Base-by-base conservation (phyloP, 2,113 vertebrate genomes). In the Falco punctatus region DNA sequence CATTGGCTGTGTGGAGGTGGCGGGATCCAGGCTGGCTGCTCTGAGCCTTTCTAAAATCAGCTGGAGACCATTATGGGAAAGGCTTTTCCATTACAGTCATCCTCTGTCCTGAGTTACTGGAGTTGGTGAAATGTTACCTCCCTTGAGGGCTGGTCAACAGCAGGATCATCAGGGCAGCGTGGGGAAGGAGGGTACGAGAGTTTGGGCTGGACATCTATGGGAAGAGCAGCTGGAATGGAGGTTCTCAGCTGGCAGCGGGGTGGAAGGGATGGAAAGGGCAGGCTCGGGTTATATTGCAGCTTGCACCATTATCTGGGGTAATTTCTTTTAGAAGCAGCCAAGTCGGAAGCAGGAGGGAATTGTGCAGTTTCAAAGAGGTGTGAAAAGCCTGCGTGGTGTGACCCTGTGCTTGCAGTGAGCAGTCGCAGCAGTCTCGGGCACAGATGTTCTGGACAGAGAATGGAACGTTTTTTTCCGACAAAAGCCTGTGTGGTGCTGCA, bases 341-440 rank as follows among this genome's bases (percentile, higher is more conserved):
- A 35, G 38, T 2, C 1, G 13, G 91, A 96, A 96, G 78, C 2
- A 0, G 52, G 49, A 89, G 78, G 77, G 38, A 74, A 55, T 27
- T 18, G 61, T 35, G 61, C 15, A 0, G 16, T 73, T 88, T 62
- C 58, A 23, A 27, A 90, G 93, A 92, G 86, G 91, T 87, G 69
- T 71, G 91, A 95, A 91, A 92, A 91, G 44, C 69, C 44, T 38
- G 15, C 3, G 9, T 26, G 86, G 27, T 72, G 79, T 69, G 64
- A 90, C 78, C 65, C 40, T 4, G 4, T 13, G n/a, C 65, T 35
- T 4, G 4, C 12, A 32, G 85, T 16, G 30, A 77, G 32, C 11
- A 14, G 23, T 35, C 26, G 23, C 0, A 2, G 59, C 35, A 19
- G 38, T 30, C 22, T 28, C 1, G 15, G 54, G n/a, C 0, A 1